phyloP scores from a whole-genome alignment of 2,888 invertebrate genomes.

The Dicyrtoma fusca region DNA sequence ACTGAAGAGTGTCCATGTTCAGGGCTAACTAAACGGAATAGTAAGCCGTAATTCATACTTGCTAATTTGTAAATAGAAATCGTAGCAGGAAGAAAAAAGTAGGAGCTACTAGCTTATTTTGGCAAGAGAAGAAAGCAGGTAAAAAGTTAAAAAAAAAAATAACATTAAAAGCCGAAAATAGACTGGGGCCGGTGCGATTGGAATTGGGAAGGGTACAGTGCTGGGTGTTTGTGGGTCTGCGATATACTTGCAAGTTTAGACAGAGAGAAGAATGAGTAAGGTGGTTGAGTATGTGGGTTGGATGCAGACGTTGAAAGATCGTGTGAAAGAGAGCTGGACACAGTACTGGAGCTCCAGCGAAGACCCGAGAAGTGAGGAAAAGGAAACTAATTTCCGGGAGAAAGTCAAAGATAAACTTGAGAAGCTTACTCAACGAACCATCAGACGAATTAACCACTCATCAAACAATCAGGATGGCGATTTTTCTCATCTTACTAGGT shows the following conservation, averaged over 20 bases:
- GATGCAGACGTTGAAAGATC: conserved; percentile 51
- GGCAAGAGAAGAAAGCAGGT: no score
- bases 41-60: no score
- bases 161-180: background rate
- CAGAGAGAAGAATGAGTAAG: conserved; percentile 28
- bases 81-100: no score
- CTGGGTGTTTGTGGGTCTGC: background rate
- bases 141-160: no score
- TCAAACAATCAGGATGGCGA: conserved; percentile 46
- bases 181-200: background rate
- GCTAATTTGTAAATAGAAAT: no score
- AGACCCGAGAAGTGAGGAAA: conserved; percentile 38
- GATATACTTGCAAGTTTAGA: background rate
- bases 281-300: conserved; percentile 55
- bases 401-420: conserved; percentile 52
- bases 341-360: conserved; percentile 42
- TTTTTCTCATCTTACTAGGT: conserved; percentile 55
- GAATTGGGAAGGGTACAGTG: background rate
- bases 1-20: no score
- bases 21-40: no score
- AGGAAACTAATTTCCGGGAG: conserved; percentile 51
- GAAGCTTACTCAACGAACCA: conserved; percentile 46
- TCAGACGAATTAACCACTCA: conserved; percentile 47
- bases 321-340: conserved; percentile 53
- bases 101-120: no score